A percentile compares a stretch with the other conserved stretches of the same genome.
Conservation (phyloP, 2,797 vertebrate species). For the Thunnus albacares region DNA sequence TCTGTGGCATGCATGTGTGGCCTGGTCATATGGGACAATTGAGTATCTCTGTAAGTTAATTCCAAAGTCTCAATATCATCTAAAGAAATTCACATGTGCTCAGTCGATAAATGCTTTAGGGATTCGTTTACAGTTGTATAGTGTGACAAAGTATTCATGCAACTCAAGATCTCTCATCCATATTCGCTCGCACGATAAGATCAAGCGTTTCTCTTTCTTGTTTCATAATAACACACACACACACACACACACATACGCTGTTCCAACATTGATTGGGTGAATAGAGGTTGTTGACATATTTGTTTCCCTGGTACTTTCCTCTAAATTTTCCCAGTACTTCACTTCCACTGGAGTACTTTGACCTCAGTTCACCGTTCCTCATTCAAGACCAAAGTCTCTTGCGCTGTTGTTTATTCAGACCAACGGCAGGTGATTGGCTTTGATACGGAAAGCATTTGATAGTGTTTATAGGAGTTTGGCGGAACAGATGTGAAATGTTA, state of each 20-base stretch:
- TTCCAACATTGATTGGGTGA: not conserved
- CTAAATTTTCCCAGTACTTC: conserved; percentile 18
- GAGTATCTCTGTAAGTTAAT: conserved; percentile 68
- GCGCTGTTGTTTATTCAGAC: conserved; percentile 64
- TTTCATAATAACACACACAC: conserved; percentile 24
- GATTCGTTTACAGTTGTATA: conserved; percentile 43
- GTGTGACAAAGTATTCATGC: conserved; percentile 19
- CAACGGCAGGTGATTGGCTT: conserved; percentile 62
- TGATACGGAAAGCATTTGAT: conserved; percentile 62
- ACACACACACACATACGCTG: not conserved
- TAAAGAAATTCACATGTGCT: conserved; percentile 63
- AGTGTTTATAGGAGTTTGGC: conserved; percentile 77
- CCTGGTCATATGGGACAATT: conserved; percentile 63
- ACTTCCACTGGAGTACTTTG: conserved; percentile 53
- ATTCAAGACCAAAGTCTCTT: conserved; percentile 69
- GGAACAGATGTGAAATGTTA: conserved; percentile 79
- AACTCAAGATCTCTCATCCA: conserved; percentile 14
- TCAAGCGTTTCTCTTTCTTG: conserved; percentile 1
- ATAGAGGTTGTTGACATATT: conserved; percentile 31
- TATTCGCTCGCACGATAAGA: not conserved
- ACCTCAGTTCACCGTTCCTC: conserved; percentile 57
- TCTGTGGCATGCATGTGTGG: conserved; percentile 63
- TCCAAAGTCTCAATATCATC: conserved; percentile 73
- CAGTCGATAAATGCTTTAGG: conserved; percentile 59
- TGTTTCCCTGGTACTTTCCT: conserved; percentile 36